phyloP scores from a whole-genome alignment of 1,140 invertebrate species.

The Drosophila nigrodunni region DNA sequence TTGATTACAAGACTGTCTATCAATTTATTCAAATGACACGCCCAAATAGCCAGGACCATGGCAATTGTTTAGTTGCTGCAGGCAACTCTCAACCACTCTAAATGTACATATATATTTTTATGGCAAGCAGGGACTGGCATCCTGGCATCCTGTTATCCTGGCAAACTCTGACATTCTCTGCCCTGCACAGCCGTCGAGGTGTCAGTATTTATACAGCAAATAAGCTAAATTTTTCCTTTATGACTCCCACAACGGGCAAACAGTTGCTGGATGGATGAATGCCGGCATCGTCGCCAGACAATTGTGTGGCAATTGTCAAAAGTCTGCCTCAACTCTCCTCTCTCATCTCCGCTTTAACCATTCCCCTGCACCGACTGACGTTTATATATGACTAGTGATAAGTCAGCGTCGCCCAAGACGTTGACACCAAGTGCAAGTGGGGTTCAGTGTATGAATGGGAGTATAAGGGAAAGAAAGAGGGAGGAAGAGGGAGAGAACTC shows the following conservation, averaged over 20 bases:
- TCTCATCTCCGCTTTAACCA: slow-evolving; percentile 3
- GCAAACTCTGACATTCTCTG: slow-evolving; percentile 6
- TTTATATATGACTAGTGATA: slow-evolving; percentile 80
- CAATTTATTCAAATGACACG: slow-evolving; percentile 38
- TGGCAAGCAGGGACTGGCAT: slow-evolving; percentile 40
- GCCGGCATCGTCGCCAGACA: slow-evolving; percentile 58
- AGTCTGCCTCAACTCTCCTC: slow-evolving; percentile 54
- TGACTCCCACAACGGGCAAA: slow-evolving; percentile 65
- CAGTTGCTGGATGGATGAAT: slow-evolving; percentile 50
- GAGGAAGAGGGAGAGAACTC: neutral
- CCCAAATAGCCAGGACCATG: neutral
- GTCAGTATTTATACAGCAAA: slow-evolving; percentile 82
- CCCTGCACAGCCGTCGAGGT: slow-evolving; percentile 51
- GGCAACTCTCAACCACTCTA: slow-evolving; percentile 25
- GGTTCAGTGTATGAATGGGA: neutral
- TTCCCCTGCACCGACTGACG: slow-evolving; percentile 38
- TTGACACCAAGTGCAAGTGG: slow-evolving; percentile 59
- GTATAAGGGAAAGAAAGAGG: neutral
- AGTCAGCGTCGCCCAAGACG: slow-evolving; percentile 60
- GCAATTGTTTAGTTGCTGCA: slow-evolving; percentile 59
- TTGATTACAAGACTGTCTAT: slow-evolving; percentile 46
- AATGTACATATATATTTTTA: slow-evolving; percentile 47
- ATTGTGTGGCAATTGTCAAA: slow-evolving; percentile 82
- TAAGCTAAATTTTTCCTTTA: slow-evolving; percentile 80
- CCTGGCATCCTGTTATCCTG: slow-evolving; percentile 31